phyloP scores from a whole-genome alignment of 2,113 vertebrate species.

The Silurus glanis region DNA sequence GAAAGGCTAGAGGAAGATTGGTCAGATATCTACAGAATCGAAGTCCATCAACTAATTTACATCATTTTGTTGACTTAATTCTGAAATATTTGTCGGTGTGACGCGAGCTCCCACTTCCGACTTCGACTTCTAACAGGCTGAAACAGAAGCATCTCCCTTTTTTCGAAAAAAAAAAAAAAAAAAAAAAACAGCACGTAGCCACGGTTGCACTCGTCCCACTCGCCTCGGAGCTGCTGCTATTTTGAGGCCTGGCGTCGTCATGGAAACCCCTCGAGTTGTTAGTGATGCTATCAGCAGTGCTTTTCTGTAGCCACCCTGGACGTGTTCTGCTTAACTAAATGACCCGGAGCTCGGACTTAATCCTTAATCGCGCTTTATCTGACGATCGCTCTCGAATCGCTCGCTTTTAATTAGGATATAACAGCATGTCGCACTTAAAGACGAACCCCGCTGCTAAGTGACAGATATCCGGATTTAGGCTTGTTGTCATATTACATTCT shows the following conservation, averaged over 20 bases:
- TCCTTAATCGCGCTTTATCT: neutral
- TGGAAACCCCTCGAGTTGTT: constrained; percentile 61
- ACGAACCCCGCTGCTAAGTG: constrained; percentile 15
- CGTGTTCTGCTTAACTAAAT: constrained; percentile 34
- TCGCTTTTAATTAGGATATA: constrained; percentile 5
- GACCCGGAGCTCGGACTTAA: constrained; percentile 16
- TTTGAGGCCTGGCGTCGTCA: constrained; percentile 66
- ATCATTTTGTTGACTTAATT: neutral
- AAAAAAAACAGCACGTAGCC: constrained; percentile 31
- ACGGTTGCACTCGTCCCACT: constrained; percentile 49
- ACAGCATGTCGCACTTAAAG: neutral
- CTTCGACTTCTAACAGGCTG: neutral
- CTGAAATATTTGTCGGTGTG: neutral
- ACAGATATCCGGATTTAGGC: neutral
- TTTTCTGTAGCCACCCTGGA: constrained; percentile 10
- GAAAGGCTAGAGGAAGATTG: neutral
- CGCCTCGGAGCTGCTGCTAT: constrained; percentile 60
- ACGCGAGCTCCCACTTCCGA: too few relatives aligned
- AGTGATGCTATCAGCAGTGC: constrained; percentile 39
- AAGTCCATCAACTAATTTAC: neutral
- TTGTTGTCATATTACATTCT: neutral
- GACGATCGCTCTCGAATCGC: neutral
- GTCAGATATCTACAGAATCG: neutral
- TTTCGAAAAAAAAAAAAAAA: too few relatives aligned
- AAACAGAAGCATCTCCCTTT: constrained; percentile 6